Evolutionary conservation across 2,888 invertebrate genomes (phyloP), one percentile per base, ranked within the genome.

Genomic region (Orthosia gothica): DNA sequence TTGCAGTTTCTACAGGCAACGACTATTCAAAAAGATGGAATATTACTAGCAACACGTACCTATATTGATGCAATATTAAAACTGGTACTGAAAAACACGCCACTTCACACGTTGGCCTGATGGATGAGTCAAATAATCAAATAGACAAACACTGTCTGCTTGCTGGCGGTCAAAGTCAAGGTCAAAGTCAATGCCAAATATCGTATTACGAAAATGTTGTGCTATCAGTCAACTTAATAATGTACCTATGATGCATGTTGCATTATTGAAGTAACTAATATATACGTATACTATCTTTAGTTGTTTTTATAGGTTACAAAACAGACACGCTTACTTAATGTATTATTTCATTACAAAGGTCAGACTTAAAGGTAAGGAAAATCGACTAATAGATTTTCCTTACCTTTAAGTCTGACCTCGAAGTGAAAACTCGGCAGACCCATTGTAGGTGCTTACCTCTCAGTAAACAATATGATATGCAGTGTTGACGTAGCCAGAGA

Each of bases 101-200:
- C 70, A 78, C 55, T 85, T 78, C 54, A 74, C 68, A 83, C 73
- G 49, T 70, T 57, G 26, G 26, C 7, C n/a, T 75, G 69, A 62
- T 64, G 47, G 52, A 67, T 70, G 75, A 83, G 40, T 71, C 64
- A 81, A 55, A 40, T 47, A 57, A 84, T 64, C 57, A 70, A 26
- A 67, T 16, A 69, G 32, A 73, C 68, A 73, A 73, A 76, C 72
- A 68, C n/a, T 57, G 71, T 72, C 75, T 70, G 75, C 16, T 16
- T n/a, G 72, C 54, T 68, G 57, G 47, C 68, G 70, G 73, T 67
- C 80, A 73, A 52, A 83, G 85, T 86, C 87, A 87, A 87, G 88
- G 85, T 88, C 87, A 89, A 87, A 87, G 84, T 89, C 87, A 89
- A 81, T 79, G 84, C 26, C 79, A 73, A 72, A 80, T 82, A 76